phyloP scores from a whole-genome alignment of 2,888 invertebrate genomes.

The Gonocerus acuteangulatus region DNA sequence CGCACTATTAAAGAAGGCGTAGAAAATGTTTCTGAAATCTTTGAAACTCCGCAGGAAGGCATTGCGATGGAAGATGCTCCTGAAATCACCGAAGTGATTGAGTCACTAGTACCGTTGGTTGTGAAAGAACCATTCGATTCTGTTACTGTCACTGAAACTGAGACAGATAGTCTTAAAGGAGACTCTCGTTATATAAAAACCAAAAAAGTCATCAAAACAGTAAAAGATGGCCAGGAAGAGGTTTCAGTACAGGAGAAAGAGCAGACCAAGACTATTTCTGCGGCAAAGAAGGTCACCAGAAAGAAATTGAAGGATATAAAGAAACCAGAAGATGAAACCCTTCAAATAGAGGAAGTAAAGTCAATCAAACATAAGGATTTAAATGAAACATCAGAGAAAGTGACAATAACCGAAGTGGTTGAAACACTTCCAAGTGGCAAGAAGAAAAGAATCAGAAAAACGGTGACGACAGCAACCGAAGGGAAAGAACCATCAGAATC shows the following conservation, averaged over 20 bases:
- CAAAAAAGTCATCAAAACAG: constrained; percentile 30
- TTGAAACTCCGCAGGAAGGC: constrained; percentile 40
- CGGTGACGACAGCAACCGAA: constrained; percentile 4
- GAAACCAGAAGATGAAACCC: not conserved
- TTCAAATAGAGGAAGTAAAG: not conserved
- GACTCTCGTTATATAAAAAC: constrained; percentile 30
- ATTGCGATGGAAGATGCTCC: constrained; percentile 33
- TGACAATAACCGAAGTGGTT: constrained; percentile 4
- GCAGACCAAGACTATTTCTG: constrained; percentile 8
- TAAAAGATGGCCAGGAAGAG: constrained; percentile 37
- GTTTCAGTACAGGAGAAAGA: constrained; percentile 36
- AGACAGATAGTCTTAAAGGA: constrained; percentile 37
- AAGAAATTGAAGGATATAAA: too few species aligned
- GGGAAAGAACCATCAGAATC: constrained; percentile 2
- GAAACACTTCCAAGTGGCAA: not conserved
- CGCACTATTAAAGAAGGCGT: constrained; percentile 39
- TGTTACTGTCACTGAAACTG: constrained; percentile 42
- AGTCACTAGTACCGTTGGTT: constrained; percentile 38
- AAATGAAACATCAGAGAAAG: constrained; percentile 14
- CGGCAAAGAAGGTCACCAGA: too few species aligned
- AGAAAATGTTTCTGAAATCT: constrained; percentile 22
- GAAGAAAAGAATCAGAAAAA: constrained; percentile 35
- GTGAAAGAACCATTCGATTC: constrained; percentile 44
- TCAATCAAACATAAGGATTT: constrained; percentile 1
- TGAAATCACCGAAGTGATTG: constrained; percentile 40